Base-by-base conservation (phyloP, 2,888 invertebrate genomes). In the Drosophila kambysellisi region DNA sequence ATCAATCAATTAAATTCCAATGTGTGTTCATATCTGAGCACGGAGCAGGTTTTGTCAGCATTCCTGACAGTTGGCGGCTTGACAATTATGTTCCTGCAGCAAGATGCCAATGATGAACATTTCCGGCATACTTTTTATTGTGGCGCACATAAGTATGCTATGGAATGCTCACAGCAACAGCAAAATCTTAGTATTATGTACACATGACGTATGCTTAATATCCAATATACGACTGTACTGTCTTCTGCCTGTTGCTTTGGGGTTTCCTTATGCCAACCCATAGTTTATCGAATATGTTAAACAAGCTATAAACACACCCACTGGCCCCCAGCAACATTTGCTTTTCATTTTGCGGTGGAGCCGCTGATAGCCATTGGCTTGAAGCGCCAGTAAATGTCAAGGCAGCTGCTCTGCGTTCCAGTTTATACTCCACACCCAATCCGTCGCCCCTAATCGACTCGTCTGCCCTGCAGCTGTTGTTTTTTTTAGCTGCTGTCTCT, bases 1-100 rank as follows among this genome's bases (percentile, higher is more conserved):
- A 74, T 76, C 79, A 87, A 87, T 88, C 89, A 76, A 88, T 87
- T 79, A 87, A 88, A 87, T 88, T 87, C 87, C 87, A 75, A 85
- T 69, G 82, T 61, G 77, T 79, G 84, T 74, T 71, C 66, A 81
- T 70, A 70, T 77, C 70, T 74, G 39, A 68, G 71, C 62, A 61
- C 50, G 32, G 33, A 56, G 48, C 41, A 41, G 32, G 46, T 58
- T 41, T n/a, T 12, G 12, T n/a, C 37, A 53, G 43, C 59, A 74
- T 74, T 74, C 69, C 63, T 62, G 32, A 2, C 57, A 30, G 30
- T 53, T 41, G 62, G 4, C 46, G 50, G 6, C 64, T 43, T n/a
- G 32, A 70, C 72, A 79, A 72, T 78, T 78, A 76, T 71, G 60
- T 48, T 59, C 51, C 56, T 43, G 73, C 64, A 70, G 70, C 66